A percentile compares a stretch with the other conserved stretches of the same genome.
phyloP scores from a whole-genome alignment of 1,140 invertebrate genomes.

The Euwallacea fornicatus region DNA sequence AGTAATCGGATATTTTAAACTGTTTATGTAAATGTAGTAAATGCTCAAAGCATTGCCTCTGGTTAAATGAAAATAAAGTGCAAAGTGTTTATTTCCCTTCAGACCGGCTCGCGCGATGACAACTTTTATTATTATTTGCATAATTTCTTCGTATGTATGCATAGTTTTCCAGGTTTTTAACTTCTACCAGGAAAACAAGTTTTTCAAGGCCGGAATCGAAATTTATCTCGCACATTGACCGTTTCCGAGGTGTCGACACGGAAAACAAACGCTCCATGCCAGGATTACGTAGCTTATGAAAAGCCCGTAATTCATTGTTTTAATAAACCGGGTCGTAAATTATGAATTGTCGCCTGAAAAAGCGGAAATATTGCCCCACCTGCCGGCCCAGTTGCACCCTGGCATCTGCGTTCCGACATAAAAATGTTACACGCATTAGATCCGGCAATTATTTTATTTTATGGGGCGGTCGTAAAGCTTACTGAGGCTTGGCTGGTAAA shows the following conservation, averaged over 20 bases:
- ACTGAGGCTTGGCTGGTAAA: background rate
- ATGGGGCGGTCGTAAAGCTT: background rate
- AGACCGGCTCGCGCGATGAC: background rate
- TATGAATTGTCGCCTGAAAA: constrained; percentile 4
- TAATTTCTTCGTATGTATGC: constrained; percentile 3
- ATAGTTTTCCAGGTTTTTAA: constrained; percentile 1
- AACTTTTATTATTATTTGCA: constrained; percentile 7
- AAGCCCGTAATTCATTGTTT: constrained; percentile 1
- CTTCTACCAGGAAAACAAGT: background rate
- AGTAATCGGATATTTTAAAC: constrained; percentile 2
- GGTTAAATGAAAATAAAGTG: constrained; percentile 7
- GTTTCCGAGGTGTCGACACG: background rate
- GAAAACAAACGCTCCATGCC: background rate
- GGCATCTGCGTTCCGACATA: constrained; percentile 8
- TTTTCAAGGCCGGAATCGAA: no score
- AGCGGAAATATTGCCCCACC: constrained; percentile 2
- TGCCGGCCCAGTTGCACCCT: constrained; percentile 1
- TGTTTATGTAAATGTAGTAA: constrained; percentile 1
- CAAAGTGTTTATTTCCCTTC: constrained; percentile 2
- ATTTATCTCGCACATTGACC: background rate
- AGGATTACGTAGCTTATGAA: constrained; percentile 5
- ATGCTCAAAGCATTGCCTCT: background rate
- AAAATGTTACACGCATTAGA: constrained; percentile 3
- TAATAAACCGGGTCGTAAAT: constrained; percentile 15
- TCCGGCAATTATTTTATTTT: constrained; percentile 5